Base-by-base conservation (phyloP, 1,140 invertebrate species). In the Phocides pigmalion region DNA sequence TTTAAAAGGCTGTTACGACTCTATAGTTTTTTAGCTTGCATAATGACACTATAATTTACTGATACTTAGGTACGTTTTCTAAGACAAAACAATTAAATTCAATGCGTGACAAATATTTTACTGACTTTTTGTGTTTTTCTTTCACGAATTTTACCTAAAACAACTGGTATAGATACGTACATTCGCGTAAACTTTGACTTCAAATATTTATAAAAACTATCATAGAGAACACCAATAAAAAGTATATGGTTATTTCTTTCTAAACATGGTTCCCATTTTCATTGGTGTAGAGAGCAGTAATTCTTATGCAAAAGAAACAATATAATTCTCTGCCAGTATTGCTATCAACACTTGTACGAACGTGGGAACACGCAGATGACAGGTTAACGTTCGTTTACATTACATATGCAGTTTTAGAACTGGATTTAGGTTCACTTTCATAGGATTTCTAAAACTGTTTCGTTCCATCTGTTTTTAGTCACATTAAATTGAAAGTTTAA, bases 241-340 rank as follows among this genome's bases (percentile, higher is more conserved):
- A n/a, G 32, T 35, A 35, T 1, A 44, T 44, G 9, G 3, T 44
- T 20, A 44, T 44, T 16, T 44, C 16, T 44, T 44, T 44, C 2
- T 17, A 8, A 14, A 44, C 16, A 44, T 17, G 3, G 8, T 44
- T 35, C 32, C n/a, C 32, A n/a, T 44, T 44, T 19, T 11, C 16
- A 20, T 44, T 44, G 42, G 8, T 12, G n/a, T 17, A 44, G 3
- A 17, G 15, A 47, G 4, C 44, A 47, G 22, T 11, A 22, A 22
- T 9, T 47, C 19, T 22, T 35, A 35, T 47, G 9, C 44, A 22
- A 47, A 47, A 47, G 44, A 47, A 47, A 47, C 44, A 47, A 47
- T 47, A 22, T n/a, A 35, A 22, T 22, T 47, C 15, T 42, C 44
- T 22, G 19, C 16, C 44, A 2, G 16, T 44, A 16, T 8, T 3